Conservation (phyloP, 2,113 vertebrate genomes). For the Chionodraco myersi region DNA sequence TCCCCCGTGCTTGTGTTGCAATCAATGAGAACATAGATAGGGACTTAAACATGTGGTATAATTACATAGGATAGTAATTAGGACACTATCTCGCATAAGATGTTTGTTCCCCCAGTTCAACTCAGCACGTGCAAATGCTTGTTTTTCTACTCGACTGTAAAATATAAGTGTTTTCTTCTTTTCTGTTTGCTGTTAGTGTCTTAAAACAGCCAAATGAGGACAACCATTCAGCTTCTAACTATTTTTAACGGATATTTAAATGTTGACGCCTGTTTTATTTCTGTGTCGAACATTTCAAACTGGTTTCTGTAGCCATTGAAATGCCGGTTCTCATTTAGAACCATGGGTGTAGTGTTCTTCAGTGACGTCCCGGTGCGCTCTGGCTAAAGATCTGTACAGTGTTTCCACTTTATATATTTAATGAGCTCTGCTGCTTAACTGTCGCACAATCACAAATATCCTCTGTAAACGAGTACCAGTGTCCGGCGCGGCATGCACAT, state of each 20-base stretch:
- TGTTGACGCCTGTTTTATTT: neutral
- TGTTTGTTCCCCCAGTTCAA: constrained; percentile 1
- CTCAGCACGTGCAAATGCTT: neutral
- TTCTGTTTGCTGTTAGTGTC: neutral
- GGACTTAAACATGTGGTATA: constrained; percentile 40
- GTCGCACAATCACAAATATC: too few species aligned
- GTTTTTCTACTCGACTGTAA: neutral
- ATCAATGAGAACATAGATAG: constrained; percentile 10
- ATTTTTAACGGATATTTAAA: neutral
- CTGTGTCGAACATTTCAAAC: neutral
- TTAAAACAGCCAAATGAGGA: neutral
- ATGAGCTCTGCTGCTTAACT: too few species aligned
- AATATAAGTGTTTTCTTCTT: constrained; percentile 1
- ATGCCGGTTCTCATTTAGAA: neutral
- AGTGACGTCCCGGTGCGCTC: too few species aligned
- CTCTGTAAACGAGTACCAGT: too few species aligned
- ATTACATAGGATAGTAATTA: constrained; percentile 31
- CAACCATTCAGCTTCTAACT: neutral
- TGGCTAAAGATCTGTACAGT: too few species aligned
- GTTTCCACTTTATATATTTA: too few species aligned
- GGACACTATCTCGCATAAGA: constrained; percentile 5
- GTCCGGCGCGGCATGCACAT: too few species aligned
- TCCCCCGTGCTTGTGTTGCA: constrained; percentile 5
- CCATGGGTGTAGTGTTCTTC: too few species aligned
- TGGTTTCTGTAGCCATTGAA: neutral